A percentile compares a stretch with the other conserved stretches of the same genome.
Conservation (phyloP, 2,113 vertebrate genomes). For the Paramisgurnus dabryanus region DNA sequence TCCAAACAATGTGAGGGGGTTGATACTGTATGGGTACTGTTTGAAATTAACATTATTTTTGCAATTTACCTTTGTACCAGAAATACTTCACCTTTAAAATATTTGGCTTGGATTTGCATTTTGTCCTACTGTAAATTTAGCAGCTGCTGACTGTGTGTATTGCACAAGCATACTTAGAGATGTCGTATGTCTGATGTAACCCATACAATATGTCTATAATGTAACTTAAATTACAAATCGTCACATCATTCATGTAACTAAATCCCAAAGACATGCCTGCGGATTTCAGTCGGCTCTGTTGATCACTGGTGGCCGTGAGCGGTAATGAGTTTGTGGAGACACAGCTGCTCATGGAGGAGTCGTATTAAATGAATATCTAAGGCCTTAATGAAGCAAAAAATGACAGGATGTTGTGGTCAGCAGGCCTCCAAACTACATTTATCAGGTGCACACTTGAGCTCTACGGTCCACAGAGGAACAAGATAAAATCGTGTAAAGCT, state of each 20-base stretch:
- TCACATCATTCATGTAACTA: slow-evolving; percentile 19
- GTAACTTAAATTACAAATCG: slow-evolving; percentile 15
- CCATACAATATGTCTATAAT: neutral
- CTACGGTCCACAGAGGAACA: neutral
- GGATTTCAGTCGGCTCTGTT: neutral
- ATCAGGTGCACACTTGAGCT: slow-evolving; percentile 34
- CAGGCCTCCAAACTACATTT: slow-evolving; percentile 55
- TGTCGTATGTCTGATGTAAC: neutral
- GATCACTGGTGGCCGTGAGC: slow-evolving; percentile 55
- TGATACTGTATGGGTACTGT: too few species aligned
- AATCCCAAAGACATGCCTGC: slow-evolving; percentile 2
- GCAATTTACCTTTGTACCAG: neutral
- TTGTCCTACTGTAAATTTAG: neutral
- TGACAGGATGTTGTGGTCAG: slow-evolving; percentile 69
- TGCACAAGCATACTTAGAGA: neutral
- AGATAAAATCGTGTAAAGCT: neutral
- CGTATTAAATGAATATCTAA: slow-evolving; percentile 60
- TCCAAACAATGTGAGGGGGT: too few species aligned
- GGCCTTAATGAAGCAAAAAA: slow-evolving; percentile 70
- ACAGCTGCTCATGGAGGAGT: slow-evolving; percentile 66
- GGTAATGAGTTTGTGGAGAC: slow-evolving; percentile 67
- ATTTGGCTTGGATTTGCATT: neutral
- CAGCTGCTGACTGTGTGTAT: neutral
- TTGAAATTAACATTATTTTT: too few species aligned
- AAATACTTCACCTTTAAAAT: neutral